phyloP scores from a whole-genome alignment of 1,140 invertebrate species.

The Heliothis virescens region DNA sequence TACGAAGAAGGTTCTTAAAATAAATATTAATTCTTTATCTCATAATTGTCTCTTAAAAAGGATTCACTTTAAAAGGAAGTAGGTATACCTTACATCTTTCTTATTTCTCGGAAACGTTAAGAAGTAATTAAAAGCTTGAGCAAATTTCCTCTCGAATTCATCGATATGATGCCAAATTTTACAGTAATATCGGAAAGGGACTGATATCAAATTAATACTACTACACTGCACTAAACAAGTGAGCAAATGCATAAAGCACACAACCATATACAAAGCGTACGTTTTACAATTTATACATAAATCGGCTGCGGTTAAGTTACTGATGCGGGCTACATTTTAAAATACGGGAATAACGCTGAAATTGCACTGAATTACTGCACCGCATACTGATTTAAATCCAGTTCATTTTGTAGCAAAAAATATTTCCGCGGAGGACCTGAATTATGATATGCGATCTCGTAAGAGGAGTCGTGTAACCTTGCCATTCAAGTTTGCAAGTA shows the following conservation, averaged over 20 bases:
- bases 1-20: no score
- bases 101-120: no score
- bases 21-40: no score
- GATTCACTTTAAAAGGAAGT: no score
- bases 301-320: background rate
- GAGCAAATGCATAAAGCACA: background rate
- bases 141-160: no score
- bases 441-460: slow-evolving; percentile 23
- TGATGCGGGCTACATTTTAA: background rate
- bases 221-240: no score
- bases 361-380: slow-evolving; percentile 7
- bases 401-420: slow-evolving; percentile 23
- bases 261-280: background rate
- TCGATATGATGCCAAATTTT: no score
- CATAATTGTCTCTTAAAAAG: no score
- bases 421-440: slow-evolving; percentile 6
- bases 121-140: no score
- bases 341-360: slow-evolving; percentile 16
- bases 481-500: slow-evolving; percentile 39
- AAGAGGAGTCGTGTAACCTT: slow-evolving; percentile 49
- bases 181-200: no score
- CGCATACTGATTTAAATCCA: slow-evolving; percentile 22
- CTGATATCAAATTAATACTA: no score
- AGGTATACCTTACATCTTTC: no score
- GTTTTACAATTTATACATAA: background rate